Evolutionary conservation across 2,888 invertebrate species (phyloP).

Genomic region (Camponotus fellah): DNA sequence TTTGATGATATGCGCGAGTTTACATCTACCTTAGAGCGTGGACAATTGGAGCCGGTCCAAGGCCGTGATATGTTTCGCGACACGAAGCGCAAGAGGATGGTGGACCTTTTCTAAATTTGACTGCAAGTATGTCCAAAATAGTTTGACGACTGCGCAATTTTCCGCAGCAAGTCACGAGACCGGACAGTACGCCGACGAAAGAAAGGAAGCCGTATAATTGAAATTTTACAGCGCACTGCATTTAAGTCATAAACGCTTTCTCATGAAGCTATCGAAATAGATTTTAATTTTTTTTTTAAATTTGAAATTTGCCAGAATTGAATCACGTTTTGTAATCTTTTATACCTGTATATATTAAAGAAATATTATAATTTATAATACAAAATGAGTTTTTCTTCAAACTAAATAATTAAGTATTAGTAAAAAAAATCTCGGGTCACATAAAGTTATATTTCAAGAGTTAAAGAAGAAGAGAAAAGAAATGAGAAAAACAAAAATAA

Average conservation of each 20-base stretch:
- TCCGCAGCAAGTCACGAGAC: constrained; percentile 56
- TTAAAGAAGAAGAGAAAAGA: background rate
- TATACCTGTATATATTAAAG: background rate
- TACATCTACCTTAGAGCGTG: constrained; percentile 48
- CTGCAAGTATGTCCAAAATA: constrained; percentile 66
- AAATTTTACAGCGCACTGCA: background rate
- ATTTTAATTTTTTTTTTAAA: background rate
- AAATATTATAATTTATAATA: background rate
- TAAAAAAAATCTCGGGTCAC: background rate
- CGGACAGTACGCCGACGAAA: background rate
- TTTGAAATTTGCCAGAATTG: background rate
- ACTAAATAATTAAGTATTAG: background rate
- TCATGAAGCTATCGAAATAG: background rate
- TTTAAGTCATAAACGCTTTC: background rate
- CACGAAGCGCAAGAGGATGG: constrained; percentile 56
- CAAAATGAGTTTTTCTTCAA: background rate
- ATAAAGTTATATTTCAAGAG: constrained; percentile 9
- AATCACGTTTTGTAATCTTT: background rate
- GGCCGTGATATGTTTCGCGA: constrained; percentile 67
- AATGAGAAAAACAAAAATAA: constrained; percentile 2
- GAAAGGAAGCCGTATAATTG: background rate
- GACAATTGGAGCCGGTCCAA: constrained; percentile 75
- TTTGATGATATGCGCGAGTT: constrained; percentile 21
- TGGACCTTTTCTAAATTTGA: constrained; percentile 65
- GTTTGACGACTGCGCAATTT: constrained; percentile 70